Evolutionary conservation across 2,113 vertebrate species (phyloP).

Genomic region (Oophaga pumilio): DNA sequence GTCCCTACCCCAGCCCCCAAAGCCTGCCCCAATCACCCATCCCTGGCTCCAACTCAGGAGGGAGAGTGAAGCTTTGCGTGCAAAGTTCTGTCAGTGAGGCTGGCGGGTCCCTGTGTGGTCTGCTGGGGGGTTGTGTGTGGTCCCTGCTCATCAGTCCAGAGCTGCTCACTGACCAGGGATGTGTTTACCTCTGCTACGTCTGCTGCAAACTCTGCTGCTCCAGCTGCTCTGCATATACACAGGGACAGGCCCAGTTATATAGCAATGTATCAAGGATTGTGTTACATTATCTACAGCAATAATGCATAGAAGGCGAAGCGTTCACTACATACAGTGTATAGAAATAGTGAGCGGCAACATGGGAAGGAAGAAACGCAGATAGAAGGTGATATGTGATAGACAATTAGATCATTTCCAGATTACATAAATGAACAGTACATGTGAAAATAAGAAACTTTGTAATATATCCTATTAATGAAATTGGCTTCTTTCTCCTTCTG

Average conservation of each 20-base stretch:
- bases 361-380: too few species aligned
- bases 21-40: not conserved
- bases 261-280: not conserved
- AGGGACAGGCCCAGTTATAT: not conserved
- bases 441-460: too few species aligned
- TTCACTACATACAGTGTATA: too few species aligned
- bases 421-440: too few species aligned
- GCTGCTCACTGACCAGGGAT: conserved; percentile 87
- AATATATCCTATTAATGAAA: too few species aligned
- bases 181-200: conserved; percentile 99
- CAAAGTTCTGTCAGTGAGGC: conserved; percentile 72
- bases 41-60: conserved; percentile 66
- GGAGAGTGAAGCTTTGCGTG: conserved; percentile 74
- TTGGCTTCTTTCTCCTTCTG: too few species aligned
- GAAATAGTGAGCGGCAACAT: too few species aligned
- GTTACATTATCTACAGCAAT: too few species aligned
- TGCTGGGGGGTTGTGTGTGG: conserved; percentile 88
- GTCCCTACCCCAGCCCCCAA: not conserved
- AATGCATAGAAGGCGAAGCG: too few species aligned
- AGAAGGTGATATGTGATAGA: too few species aligned
- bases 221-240: not conserved
- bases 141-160: conserved; percentile 97
- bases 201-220: conserved; percentile 72
- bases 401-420: too few species aligned
- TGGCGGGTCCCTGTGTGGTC: conserved; percentile 90